These are phyloP conservation scores for Acrobeloides nanus DNA, from an alignment of 2,888 invertebrate species.

Conservation along the genomic window DNA sequence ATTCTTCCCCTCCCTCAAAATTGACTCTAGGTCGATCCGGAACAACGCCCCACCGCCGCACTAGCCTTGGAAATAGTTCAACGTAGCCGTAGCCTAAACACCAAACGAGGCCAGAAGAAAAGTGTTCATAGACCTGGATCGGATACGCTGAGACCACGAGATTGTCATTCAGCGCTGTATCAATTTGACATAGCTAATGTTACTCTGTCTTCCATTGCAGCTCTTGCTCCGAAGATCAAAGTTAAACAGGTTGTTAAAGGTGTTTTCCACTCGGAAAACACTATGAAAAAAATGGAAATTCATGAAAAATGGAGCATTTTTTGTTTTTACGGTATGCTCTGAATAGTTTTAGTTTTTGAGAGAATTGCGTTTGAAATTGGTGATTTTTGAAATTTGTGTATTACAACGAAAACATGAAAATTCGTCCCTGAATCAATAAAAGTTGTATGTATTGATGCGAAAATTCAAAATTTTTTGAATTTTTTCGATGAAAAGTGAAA, in stretches of 20 bases:
- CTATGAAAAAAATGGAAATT: neutral
- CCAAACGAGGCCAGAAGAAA: conserved; percentile 7
- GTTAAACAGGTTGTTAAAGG: conserved; percentile 58
- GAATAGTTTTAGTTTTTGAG: too few species aligned
- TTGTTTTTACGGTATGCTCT: too few species aligned
- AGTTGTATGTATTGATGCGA: too few species aligned
- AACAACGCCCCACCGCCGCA: conserved; percentile 62
- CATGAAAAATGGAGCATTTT: neutral
- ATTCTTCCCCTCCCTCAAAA: too few species aligned
- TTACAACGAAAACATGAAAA: too few species aligned
- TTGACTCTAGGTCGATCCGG: too few species aligned
- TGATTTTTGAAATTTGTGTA: too few species aligned
- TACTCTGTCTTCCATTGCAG: conserved; percentile 18
- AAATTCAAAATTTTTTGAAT: too few species aligned
- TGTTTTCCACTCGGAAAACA: neutral
- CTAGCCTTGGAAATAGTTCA: conserved; percentile 29
- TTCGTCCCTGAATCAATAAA: too few species aligned
- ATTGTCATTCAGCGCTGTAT: conserved; percentile 41
- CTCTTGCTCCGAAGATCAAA: conserved; percentile 60
- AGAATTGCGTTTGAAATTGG: too few species aligned
- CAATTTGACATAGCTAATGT: conserved; percentile 35
- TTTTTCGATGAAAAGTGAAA: too few species aligned
- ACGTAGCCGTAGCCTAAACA: neutral
- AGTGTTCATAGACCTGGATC: neutral
- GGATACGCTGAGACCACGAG: conserved; percentile 2